phyloP scores from a whole-genome alignment of 2,797 vertebrate genomes.

The Gambusia yucatana region DNA sequence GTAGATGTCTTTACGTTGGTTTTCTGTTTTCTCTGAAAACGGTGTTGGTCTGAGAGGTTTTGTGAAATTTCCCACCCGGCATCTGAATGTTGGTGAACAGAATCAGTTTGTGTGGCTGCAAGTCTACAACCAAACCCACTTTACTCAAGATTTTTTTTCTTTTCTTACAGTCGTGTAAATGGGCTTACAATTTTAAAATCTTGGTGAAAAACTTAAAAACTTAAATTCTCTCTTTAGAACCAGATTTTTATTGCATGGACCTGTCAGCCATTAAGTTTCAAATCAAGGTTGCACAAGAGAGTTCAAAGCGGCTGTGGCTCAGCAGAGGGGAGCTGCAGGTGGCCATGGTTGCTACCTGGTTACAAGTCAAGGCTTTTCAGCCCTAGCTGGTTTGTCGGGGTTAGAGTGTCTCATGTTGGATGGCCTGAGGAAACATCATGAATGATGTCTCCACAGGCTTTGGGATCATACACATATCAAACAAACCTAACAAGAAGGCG shows the following conservation, averaged over 20 bases:
- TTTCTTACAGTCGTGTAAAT: too few species aligned
- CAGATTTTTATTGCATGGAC: background rate
- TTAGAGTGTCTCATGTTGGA: constrained; percentile 2
- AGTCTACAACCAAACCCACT: too few species aligned
- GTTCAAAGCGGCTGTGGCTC: constrained; percentile 8
- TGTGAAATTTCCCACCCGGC: too few species aligned
- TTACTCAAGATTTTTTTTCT: too few species aligned
- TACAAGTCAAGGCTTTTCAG: constrained; percentile 5
- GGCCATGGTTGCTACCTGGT: background rate
- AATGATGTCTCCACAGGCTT: background rate
- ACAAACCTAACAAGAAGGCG: constrained; percentile 1
- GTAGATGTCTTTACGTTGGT: too few species aligned
- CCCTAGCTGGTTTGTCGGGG: background rate
- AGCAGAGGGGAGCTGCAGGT: constrained; percentile 1
- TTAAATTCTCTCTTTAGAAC: background rate
- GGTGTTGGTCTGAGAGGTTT: too few species aligned
- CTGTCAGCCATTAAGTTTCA: background rate
- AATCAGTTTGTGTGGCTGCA: too few species aligned
- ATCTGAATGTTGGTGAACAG: too few species aligned
- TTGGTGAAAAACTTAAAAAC: background rate
- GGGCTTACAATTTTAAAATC: too few species aligned
- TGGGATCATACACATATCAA: constrained; percentile 1
- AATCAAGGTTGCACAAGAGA: background rate
- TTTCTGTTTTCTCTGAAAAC: too few species aligned
- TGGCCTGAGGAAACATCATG: constrained; percentile 1